Conservation (phyloP, 2,797 vertebrate species). For the Chaunax sp. region DNA sequence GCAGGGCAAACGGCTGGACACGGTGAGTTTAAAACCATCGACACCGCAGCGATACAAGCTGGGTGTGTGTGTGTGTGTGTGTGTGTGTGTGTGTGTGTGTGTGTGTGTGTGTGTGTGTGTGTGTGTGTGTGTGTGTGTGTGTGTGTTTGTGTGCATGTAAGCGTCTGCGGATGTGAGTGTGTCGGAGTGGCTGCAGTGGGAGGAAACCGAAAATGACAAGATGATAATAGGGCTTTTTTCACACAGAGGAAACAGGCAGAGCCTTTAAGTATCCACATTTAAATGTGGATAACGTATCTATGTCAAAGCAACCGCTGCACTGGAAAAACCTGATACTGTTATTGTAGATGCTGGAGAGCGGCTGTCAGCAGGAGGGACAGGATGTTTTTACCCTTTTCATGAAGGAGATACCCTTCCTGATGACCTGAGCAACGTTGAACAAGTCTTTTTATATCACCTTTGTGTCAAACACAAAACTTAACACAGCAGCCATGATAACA, state of each 20-base stretch:
- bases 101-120: conserved; percentile 43
- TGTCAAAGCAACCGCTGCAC: conserved; percentile 73
- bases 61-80: conserved; percentile 11
- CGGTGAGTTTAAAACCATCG: conserved; percentile 53
- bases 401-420: conserved; percentile 39
- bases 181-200: conserved; percentile 57
- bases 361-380: conserved; percentile 64
- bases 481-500: neutral
- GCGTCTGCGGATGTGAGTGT: conserved; percentile 39
- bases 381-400: conserved; percentile 65
- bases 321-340: conserved; percentile 77
- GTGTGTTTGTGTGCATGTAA: conserved; percentile 15
- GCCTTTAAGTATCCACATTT: conserved; percentile 74
- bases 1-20: conserved; percentile 58
- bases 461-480: conserved; percentile 6
- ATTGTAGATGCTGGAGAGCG: conserved; percentile 66
- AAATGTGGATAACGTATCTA: conserved; percentile 74
- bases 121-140: conserved; percentile 33
- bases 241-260: conserved; percentile 74
- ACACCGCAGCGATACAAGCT: conserved; percentile 44
- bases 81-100: conserved; percentile 41
- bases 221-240: conserved; percentile 79
- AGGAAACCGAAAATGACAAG: conserved; percentile 79
- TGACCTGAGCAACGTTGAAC: conserved; percentile 32
- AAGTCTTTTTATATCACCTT: neutral